Base-by-base conservation (phyloP, 2,888 invertebrate species). In the Theodoxus fluviatilis region DNA sequence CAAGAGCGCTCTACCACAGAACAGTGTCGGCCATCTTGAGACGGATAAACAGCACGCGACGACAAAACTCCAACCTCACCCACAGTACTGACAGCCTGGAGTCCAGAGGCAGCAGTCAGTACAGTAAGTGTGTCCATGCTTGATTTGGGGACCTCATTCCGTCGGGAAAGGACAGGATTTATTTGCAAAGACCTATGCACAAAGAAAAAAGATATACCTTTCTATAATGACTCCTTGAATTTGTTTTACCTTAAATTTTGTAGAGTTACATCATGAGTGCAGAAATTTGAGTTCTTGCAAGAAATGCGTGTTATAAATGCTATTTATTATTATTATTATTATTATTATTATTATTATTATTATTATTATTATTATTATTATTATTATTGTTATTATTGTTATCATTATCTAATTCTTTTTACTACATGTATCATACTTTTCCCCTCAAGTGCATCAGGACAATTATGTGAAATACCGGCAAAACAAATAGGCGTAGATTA, bases 21-120 rank as follows among this genome's bases (percentile, higher is more conserved):
- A 96, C 96, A 12, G 95, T 96, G 25, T 95, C 95, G 25, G 96
- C 96, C 31, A 95, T 97, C 80, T 94, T 96, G 37, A 91, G 96
- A 43, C 90, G 96, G 81, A 95, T 96, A 69, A 97, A 97, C 87
- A 96, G 95, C 81, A 89, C 96, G 43, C 72, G 72, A 25, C 67
- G 75, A 25, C 72, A 71, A 18, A 71, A 67, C 38, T 73, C 74
- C 25, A 74, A 76, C 57, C 77, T 77, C 49, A 95, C 96, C 28
- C 89, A 95, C 3, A 95, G 95, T 79, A 95, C 95, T 0, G 95
- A 95, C 86, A 94, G 94, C 1, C 95, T 94, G 87, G 96, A 79
- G 38, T 79, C 79, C 9, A 64, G 66, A 25, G 61, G 67, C 22
- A 73, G 71, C 59, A 69, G 67, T 40, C 59, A 68, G 67, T 73